Base-by-base conservation (phyloP, 2,113 vertebrate species). In the Marcusenius ussheri region DNA sequence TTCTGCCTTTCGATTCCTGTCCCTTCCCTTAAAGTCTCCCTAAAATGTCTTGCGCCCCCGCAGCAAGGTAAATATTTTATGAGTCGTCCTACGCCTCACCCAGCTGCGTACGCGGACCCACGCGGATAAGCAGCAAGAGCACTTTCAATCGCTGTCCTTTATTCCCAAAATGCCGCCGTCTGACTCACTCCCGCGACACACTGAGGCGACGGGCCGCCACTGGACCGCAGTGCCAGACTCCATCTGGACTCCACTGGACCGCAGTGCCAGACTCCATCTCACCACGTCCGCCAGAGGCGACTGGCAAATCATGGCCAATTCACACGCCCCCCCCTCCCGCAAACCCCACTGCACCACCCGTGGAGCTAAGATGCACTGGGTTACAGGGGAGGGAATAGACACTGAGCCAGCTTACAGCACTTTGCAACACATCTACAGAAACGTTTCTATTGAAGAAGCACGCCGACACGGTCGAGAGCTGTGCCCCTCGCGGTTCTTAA, bases 51-150 rank as follows among this genome's bases (percentile, higher is more conserved):
- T 50, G 45, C 7, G 49, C 15, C 74, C n/a, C n/a, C n/a, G 31
- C 46, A 35, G 74, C 13, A 89, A 80, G 88, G 66, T 89, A 89
- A 56, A 89, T 85, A 84, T 84, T 89, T 83, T 47, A 89, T 84
- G 51, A 89, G 80, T 58, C 50, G 42, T 46, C 83, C 66, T 17
- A 3, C 35, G 50, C 27, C 74, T 74, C 39, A 49, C 24, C 45
- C 27, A 31, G 27, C 56, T 6, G 35, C 74, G 8, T 74, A 86
- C 39, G 9, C 7, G 24, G 80, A 89, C 39, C 58, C 49, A 35
- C 27, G 50, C 31, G 2, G 45, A 31, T 87, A 47, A 77, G 85
- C 85, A 27, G 17, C 50, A 31, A 21, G 85, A 51, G 46, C 35
- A 56, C 85, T 42, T 90, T 90, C 89, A 90, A 77, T 88, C 84